These are phyloP conservation scores for Solenopsis invicta DNA, from an alignment of 1,140 invertebrate genomes.

Conservation along the genomic window DNA sequence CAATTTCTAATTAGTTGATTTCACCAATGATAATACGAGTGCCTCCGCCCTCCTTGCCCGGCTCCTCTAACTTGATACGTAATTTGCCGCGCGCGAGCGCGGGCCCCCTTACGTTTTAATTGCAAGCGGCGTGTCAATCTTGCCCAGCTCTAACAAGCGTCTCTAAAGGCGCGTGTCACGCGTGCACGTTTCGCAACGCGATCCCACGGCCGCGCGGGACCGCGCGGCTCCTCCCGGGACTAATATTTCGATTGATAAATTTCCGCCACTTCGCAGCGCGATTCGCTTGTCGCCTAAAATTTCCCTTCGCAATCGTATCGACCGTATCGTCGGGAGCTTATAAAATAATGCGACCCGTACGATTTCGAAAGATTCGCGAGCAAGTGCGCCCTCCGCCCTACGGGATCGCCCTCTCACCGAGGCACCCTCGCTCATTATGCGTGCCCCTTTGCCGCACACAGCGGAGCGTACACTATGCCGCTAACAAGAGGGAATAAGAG, in stretches of 20 bases:
- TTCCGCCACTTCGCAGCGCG: no score
- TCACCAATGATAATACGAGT: constrained; percentile 73
- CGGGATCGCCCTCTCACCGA: constrained; percentile 36
- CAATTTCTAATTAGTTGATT: constrained; percentile 78
- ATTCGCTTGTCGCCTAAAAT: neutral
- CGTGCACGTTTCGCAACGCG: constrained; percentile 50
- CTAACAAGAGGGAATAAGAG: constrained; percentile 62
- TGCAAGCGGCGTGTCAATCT: constrained; percentile 73
- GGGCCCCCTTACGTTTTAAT: constrained; percentile 64
- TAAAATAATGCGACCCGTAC: neutral
- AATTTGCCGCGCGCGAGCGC: constrained; percentile 35
- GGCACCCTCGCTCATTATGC: constrained; percentile 64
- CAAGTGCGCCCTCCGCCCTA: constrained; percentile 40
- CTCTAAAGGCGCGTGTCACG: constrained; percentile 60
- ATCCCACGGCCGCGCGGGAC: no score
- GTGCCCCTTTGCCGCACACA: constrained; percentile 59
- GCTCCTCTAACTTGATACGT: constrained; percentile 43
- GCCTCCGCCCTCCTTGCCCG: constrained; percentile 22
- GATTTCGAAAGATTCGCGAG: constrained; percentile 51
- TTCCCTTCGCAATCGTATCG: neutral
- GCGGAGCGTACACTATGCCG: constrained; percentile 16
- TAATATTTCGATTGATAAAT: neutral
- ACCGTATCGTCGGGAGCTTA: neutral
- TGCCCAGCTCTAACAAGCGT: constrained; percentile 52
- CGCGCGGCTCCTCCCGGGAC: neutral